Evolutionary conservation across 2,888 invertebrate species (phyloP), one percentile per base, ranked within the genome.

Genomic region (Ochropacha duplaris): DNA sequence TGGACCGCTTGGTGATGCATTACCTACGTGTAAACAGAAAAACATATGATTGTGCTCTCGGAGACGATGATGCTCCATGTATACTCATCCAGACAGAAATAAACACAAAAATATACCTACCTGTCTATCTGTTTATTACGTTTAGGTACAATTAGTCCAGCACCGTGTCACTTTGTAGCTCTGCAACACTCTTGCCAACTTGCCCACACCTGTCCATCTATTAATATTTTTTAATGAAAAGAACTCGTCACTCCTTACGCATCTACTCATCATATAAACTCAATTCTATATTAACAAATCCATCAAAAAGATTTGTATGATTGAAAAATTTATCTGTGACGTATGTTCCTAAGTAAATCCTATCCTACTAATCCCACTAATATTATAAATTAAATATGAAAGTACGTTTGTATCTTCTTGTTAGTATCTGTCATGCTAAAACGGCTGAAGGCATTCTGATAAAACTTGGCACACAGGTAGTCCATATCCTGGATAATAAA

Each of bases 191-290:
- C 79, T 78, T 90, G 91, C 92, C 92, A 92, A 90, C 80, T 79
- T 81, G 78, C 74, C 76, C 81, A 78, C 91, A 92, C 92, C 92
- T 92, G 92, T 73, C 78, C 64, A 66, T 87, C 90, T 92, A 92
- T 90, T 90, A 90, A 92, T 92, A 92, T 88, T 86, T 87, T 83
- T 79, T 74, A 78, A 44, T 83, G 81, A 86, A 88, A 88, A 90
- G 90, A 89, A 81, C 81, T 75, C 71, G 57, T 61, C 63, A 57
- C 60, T 65, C 16, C n/a, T 44, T 44, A 44, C 44, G 44, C 44
- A 44, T 44, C 44, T 44, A 19, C 44, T 44, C 44, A 14, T 44
- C 44, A 44, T 19, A 44, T 19, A 44, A 44, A 44, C 19, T 9
- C n/a, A 44, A 44, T 19, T 44, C 16, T 44, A 16, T 8, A 19